phyloP scores from a whole-genome alignment of 1,140 invertebrate genomes.

The Helicorthomorpha holstii region DNA sequence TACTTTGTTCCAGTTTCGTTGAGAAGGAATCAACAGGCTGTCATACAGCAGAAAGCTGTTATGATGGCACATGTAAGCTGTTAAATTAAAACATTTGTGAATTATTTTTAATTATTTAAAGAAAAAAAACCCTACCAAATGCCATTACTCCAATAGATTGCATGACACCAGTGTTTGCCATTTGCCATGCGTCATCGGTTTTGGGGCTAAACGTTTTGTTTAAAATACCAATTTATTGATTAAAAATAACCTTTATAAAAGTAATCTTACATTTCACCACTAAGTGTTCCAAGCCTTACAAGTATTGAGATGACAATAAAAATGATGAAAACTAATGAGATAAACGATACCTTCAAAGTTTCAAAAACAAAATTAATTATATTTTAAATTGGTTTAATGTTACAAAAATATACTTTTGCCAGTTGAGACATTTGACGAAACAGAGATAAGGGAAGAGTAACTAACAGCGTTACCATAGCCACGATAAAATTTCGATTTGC shows the following conservation, averaged over 20 bases:
- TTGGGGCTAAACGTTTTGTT: slow-evolving; percentile 34
- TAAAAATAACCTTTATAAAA: slow-evolving; percentile 4
- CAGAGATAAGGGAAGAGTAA: slow-evolving; percentile 64
- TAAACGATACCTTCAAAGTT: slow-evolving; percentile 36
- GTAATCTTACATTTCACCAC: slow-evolving; percentile 19
- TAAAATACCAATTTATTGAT: no score
- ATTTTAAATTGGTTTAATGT: not conserved
- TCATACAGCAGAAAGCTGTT: slow-evolving; percentile 73
- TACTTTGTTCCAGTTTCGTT: slow-evolving; percentile 60
- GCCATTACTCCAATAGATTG: slow-evolving; percentile 74
- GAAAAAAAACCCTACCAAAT: slow-evolving; percentile 40
- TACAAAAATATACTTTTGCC: slow-evolving; percentile 36
- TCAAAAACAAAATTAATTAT: not conserved
- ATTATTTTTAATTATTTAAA: no score
- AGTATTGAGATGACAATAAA: slow-evolving; percentile 56
- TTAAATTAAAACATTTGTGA: no score
- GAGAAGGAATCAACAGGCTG: slow-evolving; percentile 57
- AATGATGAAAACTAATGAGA: slow-evolving; percentile 54
- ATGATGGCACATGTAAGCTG: slow-evolving; percentile 83
- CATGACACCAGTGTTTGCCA: slow-evolving; percentile 53
- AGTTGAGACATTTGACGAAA: slow-evolving; percentile 61
- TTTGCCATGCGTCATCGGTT: slow-evolving; percentile 50
- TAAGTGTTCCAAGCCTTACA: slow-evolving; percentile 35
- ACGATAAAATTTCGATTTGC: slow-evolving; percentile 58
- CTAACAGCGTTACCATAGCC: slow-evolving; percentile 48